Evolutionary conservation across 2,113 vertebrate species (phyloP), one percentile per base, ranked within the genome.

Genomic region (Neopipo cinnamomea): DNA sequence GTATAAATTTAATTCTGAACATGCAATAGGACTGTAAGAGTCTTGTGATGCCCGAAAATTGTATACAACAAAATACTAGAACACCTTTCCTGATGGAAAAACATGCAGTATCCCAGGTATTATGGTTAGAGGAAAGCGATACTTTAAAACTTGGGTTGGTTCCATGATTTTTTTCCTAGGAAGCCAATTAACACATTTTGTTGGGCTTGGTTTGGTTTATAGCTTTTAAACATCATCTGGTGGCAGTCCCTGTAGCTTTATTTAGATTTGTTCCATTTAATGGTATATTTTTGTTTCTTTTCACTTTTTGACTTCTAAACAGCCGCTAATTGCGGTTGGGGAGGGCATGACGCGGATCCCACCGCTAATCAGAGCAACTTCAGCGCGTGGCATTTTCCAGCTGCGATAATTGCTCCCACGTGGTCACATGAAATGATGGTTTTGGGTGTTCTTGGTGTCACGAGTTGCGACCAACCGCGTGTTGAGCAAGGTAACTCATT

Each of bases 281-380:
- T 0, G 2, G 5, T 27, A n/a, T 31, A 1, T 8, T 68, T 68
- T 46, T 28, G 0, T 3, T 50, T 30, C 33, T 63, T 12, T 91
- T 59, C 0, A 0, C 14, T 66, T 80, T 91, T 33, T 30, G 2
- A 8, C 33, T 77, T 39, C 78, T 28, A 9, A 77, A 42, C 10
- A 30, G 47, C 58, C 0, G 0, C 63, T 83, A 11, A 39, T 8
- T 1, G 7, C 0, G 0, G 5, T 1, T 47, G 50, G 78, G 59
- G 10, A 77, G 59, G 55, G 39, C 31, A 16, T 37, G 30, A 91
- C 17, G 3, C 59, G 41, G 42, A 50, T 52, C 72, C 79, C 79
- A 72, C 59, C 72, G 2, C 66, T 89, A 85, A 88, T 58, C 82
- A 84, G 42, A 41, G 47, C 16, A 58, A 53, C 62, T 52, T 8